Conservation (phyloP, 2,888 invertebrate genomes). For the Nasonia oneida region DNA sequence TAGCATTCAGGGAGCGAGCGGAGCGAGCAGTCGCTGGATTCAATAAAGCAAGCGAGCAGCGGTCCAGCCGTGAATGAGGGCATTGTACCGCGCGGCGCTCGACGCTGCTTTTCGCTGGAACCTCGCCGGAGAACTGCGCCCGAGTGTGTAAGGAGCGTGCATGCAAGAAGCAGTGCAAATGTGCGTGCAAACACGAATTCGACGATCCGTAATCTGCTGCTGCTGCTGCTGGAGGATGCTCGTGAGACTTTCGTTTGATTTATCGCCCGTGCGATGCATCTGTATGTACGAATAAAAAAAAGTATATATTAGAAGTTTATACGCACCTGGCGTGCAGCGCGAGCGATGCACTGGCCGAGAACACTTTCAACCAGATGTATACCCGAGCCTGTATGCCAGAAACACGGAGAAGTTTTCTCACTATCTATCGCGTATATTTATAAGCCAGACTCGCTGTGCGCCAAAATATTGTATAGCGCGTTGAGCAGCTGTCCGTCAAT, state of each 20-base stretch:
- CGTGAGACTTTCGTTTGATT: not conserved
- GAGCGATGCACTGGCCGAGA: too few species aligned
- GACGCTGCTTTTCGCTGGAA: not conserved
- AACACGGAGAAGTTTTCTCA: constrained; percentile 6
- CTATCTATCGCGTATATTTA: constrained; percentile 31
- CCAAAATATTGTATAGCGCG: constrained; percentile 13
- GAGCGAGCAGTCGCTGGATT: constrained; percentile 66
- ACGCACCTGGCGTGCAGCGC: too few species aligned
- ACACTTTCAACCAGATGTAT: not conserved
- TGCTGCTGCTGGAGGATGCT: too few species aligned
- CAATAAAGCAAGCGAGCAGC: constrained; percentile 71
- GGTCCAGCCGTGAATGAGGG: constrained; percentile 49
- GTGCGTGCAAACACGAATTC: not conserved
- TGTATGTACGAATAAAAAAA: too few species aligned
- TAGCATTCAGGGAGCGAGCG: constrained; percentile 73
- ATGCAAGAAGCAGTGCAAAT: constrained; percentile 14
- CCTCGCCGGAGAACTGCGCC: not conserved
- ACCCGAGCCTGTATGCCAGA: not conserved
- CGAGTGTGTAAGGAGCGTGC: not conserved
- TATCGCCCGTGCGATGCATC: not conserved
- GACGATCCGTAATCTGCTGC: too few species aligned
- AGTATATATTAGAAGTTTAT: too few species aligned
- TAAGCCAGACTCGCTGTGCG: not conserved
- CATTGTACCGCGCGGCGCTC: constrained; percentile 34
- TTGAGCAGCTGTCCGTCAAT: constrained; percentile 53